Base-by-base conservation (phyloP, 2,888 invertebrate species). In the Pterostichus niger region DNA sequence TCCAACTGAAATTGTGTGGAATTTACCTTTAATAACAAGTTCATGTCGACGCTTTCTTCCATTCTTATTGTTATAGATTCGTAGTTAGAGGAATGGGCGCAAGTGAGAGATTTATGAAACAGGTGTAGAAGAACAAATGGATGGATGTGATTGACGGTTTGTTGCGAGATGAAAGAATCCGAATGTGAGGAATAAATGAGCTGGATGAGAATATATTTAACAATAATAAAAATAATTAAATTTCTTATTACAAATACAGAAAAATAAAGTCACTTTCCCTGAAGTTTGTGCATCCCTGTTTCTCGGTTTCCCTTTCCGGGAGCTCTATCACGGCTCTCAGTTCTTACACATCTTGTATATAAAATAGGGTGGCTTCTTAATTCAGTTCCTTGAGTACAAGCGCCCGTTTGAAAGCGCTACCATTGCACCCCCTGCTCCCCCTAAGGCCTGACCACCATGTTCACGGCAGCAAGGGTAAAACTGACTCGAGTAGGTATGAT, bases 361-460 rank as follows among this genome's bases (percentile, higher is more conserved):
- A 87, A 87, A 87, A 87, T 87, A 86, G 86, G 85, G 85, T 61
- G 46, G 46, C 84, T 86, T 85, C 87, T 87, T 87, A 87, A 87
- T 87, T 87, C 86, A 86, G 85, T 85, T 84, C 84, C 85, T 85
- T 85, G 85, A 85, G 85, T 80, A 80, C 33, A 11, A 68, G 80
- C 64, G 24, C 17, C 52, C 68, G 49, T 79, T 79, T 80, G 31
- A 80, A 80, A 80, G 80, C 80, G 80, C 52, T 49, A 75, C 52
- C 31, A 75, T 52, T 52, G 75, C 75, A 6, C 46, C 49, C 24
- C 46, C 9, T 7, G 31, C 64, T 84, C 52, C 76, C 76, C 33
- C 10, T 33, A 11, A 5, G 7, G 1, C 40, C 40, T 40, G 40
- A 40, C 52, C 10, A n/a, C 11, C n/a, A n/a, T 24, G 10, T 6